These are phyloP conservation scores for Psococerastis gibbosa DNA, from an alignment of 2,888 invertebrate species.

Conservation along the genomic window DNA sequence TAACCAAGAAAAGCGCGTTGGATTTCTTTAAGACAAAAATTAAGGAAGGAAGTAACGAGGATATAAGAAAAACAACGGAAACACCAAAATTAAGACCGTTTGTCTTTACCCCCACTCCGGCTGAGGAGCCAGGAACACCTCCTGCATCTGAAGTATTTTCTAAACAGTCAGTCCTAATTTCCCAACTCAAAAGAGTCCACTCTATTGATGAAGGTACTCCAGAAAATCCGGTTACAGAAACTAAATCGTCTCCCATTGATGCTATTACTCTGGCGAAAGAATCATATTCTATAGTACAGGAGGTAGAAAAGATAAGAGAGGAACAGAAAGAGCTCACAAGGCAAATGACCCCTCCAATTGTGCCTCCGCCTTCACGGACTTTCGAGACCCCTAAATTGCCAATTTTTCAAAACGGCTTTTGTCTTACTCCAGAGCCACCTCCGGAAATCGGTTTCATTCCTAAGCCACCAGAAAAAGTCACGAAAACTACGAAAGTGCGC, in stretches of 20 bases:
- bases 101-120: constrained; percentile 6
- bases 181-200: constrained; percentile 4
- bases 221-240: neutral
- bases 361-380: neutral
- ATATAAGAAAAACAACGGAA: constrained; percentile 13
- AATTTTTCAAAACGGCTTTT: constrained; percentile 26
- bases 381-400: neutral
- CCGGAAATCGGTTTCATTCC: constrained; percentile 46
- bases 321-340: constrained; percentile 22
- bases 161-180: constrained; percentile 3
- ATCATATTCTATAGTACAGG: constrained; percentile 6
- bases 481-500: constrained; percentile 25
- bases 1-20: constrained; percentile 41
- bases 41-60: constrained; percentile 26
- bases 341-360: neutral
- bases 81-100: constrained; percentile 10
- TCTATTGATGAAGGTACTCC: neutral
- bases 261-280: constrained; percentile 8
- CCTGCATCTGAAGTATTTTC: constrained; percentile 4
- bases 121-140: neutral
- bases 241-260: neutral
- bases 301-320: constrained; percentile 17
- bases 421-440: constrained; percentile 45
- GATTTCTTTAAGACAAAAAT: constrained; percentile 47
- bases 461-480: constrained; percentile 24